These are phyloP conservation scores for Dryobota labecula DNA, from an alignment of 2,888 invertebrate species.

Conservation along the genomic window DNA sequence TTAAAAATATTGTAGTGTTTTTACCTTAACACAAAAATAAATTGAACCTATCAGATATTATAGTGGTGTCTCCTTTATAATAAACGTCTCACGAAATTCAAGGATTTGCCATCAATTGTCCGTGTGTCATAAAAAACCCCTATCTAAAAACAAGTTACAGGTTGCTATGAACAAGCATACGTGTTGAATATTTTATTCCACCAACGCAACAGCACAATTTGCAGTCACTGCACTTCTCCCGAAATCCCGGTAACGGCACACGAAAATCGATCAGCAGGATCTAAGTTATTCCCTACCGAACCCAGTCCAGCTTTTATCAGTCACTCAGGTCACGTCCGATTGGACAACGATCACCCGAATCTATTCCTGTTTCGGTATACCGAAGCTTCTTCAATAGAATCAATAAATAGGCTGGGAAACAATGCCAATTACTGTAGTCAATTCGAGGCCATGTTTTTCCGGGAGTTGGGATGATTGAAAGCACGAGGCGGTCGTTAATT, in stretches of 20 bases:
- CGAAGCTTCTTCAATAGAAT: slow-evolving; percentile 49
- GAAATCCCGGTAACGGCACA: slow-evolving; percentile 30
- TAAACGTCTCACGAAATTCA: no score
- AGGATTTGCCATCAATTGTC: no score
- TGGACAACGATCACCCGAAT: slow-evolving; percentile 61
- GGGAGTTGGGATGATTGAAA: slow-evolving; percentile 22
- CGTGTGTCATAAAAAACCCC: no score
- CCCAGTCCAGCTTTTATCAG: slow-evolving; percentile 32
- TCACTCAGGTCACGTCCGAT: slow-evolving; percentile 53
- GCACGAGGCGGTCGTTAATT: background rate
- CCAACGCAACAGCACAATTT: slow-evolving; percentile 23
- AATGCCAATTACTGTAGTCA: slow-evolving; percentile 39
- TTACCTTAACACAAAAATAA: no score
- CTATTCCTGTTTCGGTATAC: slow-evolving; percentile 54
- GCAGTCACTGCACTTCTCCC: slow-evolving; percentile 36
- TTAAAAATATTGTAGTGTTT: no score
- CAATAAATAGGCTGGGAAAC: slow-evolving; percentile 49
- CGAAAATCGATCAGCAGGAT: slow-evolving; percentile 45
- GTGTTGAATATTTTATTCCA: background rate
- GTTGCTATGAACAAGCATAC: background rate
- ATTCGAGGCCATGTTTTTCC: slow-evolving; percentile 32
- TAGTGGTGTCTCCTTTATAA: no score
- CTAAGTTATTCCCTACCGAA: slow-evolving; percentile 28
- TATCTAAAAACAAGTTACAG: no score
- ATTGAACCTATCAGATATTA: no score